Evolutionary conservation across 2,113 vertebrate genomes (phyloP).

Genomic region (Gracilinanus agilis): DNA sequence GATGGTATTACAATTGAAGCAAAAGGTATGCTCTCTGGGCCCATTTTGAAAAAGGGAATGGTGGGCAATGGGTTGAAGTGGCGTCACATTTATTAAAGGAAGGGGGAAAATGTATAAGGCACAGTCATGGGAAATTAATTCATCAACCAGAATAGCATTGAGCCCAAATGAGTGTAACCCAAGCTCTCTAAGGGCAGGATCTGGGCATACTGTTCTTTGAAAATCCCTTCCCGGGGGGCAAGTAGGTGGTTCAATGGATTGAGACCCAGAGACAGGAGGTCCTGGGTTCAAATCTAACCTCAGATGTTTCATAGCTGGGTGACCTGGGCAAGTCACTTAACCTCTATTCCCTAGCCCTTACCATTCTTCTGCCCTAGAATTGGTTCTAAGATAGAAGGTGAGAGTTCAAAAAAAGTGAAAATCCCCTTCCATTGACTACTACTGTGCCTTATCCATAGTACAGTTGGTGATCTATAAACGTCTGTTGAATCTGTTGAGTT

Average conservation of each 20-base stretch:
- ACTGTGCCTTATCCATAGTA: not conserved
- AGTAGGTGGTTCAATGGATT: too few species aligned
- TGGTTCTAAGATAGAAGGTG: too few species aligned
- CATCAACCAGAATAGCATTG: fast-evolving
- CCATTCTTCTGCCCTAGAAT: too few species aligned
- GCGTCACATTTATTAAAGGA: not conserved
- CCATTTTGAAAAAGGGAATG: fast-evolving
- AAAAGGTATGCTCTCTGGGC: slow-evolving; percentile 88
- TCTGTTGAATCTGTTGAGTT: not conserved
- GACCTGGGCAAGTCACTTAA: too few species aligned
- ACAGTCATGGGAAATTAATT: not conserved
- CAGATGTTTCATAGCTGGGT: too few species aligned
- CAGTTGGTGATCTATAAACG: not conserved
- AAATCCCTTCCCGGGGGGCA: not conserved
- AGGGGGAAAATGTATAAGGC: fast-evolving
- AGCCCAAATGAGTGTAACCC: fast-evolving
- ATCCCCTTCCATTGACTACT: not conserved
- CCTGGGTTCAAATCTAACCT: too few species aligned
- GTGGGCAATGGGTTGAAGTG: not conserved
- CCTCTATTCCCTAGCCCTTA: too few species aligned
- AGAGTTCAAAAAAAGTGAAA: too few species aligned
- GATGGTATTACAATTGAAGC: slow-evolving; percentile 95
- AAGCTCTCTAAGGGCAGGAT: fast-evolving
- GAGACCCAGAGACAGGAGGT: too few species aligned
- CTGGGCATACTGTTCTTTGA: not conserved